Evolutionary conservation across 2,888 invertebrate species (phyloP), one percentile per base, ranked within the genome.

Genomic region (Dione juno): DNA sequence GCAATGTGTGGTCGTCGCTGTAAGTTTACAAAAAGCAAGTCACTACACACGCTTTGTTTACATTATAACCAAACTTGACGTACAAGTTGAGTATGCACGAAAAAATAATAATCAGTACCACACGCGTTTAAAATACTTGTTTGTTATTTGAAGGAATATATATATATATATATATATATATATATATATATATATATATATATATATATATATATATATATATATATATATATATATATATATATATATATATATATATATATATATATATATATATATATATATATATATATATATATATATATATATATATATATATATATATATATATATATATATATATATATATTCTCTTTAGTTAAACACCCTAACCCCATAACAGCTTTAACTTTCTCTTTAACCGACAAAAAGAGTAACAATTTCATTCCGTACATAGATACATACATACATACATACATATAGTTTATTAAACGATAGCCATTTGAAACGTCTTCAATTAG

Each of bases 401-500:
- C 10, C 11, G 11, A 11, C 16, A 19, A 50, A 50, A 50, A 19
- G 16, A 1, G 16, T n/a, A n/a, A 10, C 6, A 11, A 19, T 19
- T 16, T 50, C 10, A 48, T 48, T 48, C 16, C 16, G 10, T 48
- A 16, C 16, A 19, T 6, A n/a, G n/a, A 3, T 9, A 16, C 45
- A 7, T 45, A 45, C 9, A 2, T n/a, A n/a, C n/a, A n/a, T n/a
- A n/a, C n/a, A n/a, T n/a, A n/a, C n/a, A n/a, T n/a, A n/a, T n/a
- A n/a, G n/a, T n/a, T n/a, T n/a, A n/a, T n/a, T n/a, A n/a, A n/a
- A n/a, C n/a, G n/a, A n/a, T n/a, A n/a, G n/a, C n/a, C n/a, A n/a
- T n/a, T n/a, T n/a, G n/a, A n/a, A n/a, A n/a, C 21, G n/a, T 64
- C 35, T 48, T 43, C 72, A 74, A 72, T 74, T 72, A 75, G 69